These are phyloP conservation scores for Eira barbara DNA, from an alignment of 2,113 vertebrate species.

Conservation along the genomic window DNA sequence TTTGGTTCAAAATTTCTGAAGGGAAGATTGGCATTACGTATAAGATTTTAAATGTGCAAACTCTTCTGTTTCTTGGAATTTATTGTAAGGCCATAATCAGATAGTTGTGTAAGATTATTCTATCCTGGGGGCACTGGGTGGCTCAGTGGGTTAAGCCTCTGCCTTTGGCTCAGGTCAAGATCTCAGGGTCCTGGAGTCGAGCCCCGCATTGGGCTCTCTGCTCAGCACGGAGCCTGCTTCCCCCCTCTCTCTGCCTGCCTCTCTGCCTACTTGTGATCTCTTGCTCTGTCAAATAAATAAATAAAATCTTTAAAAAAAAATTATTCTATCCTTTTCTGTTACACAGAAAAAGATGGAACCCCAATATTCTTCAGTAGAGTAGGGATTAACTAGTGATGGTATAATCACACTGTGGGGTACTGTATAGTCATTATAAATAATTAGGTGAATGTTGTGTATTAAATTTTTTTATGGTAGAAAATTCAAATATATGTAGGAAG, in stretches of 20 bases:
- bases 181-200: too few species aligned
- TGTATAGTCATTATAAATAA: not conserved
- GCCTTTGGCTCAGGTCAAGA: too few species aligned
- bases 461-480: not conserved
- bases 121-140: not conserved
- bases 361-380: not conserved
- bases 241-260: too few species aligned
- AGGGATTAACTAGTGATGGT: not conserved
- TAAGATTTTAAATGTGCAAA: not conserved
- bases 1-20: not conserved
- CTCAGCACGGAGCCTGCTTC: too few species aligned
- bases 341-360: not conserved
- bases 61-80: not conserved
- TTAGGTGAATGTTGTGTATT: not conserved
- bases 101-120: not conserved
- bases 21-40: not conserved
- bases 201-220: too few species aligned
- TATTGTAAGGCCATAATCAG: not conserved
- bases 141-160: too few species aligned
- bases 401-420: not conserved
- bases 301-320: not conserved
- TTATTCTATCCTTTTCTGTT: not conserved
- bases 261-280: too few species aligned
- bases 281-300: too few species aligned
- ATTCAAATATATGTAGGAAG: not conserved